Conservation (phyloP, 2,888 invertebrate genomes). For the Glaucopsyche alexis region DNA sequence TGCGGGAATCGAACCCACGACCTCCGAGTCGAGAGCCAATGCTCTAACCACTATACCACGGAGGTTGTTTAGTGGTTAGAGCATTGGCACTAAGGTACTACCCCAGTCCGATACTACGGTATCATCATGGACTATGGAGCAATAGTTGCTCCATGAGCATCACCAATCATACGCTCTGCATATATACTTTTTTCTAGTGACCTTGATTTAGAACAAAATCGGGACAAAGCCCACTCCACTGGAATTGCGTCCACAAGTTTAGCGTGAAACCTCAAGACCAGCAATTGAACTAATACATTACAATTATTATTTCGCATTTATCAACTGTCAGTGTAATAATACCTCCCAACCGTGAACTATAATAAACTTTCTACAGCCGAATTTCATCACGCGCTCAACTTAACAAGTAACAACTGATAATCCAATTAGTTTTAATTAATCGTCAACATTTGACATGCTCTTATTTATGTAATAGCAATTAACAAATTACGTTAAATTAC, state of each 20-base stretch:
- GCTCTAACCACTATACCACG: too few species aligned
- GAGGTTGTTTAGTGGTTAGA: too few species aligned
- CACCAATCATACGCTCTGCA: too few species aligned
- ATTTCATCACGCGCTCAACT: slow-evolving; percentile 10
- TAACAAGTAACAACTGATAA: slow-evolving; percentile 19
- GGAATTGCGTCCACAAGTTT: not conserved
- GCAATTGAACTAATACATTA: not conserved
- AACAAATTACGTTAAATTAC: not conserved
- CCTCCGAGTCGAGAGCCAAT: too few species aligned
- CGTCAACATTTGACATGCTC: slow-evolving; percentile 19
- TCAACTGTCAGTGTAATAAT: not conserved
- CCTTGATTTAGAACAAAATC: not conserved
- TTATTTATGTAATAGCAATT: slow-evolving; percentile 1
- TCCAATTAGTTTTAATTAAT: slow-evolving; percentile 20
- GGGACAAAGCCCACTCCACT: not conserved
- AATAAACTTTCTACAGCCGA: slow-evolving; percentile 3
- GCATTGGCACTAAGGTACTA: too few species aligned
- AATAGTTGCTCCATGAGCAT: too few species aligned
- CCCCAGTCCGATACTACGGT: too few species aligned
- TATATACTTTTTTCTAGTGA: too few species aligned
- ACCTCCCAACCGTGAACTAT: not conserved
- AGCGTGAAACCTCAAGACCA: not conserved
- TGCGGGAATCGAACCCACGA: too few species aligned
- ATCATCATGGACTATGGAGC: too few species aligned
- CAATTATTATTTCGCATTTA: not conserved